These are phyloP conservation scores for Polypterus bichir DNA, from an alignment of 2,113 vertebrate genomes.

Conservation along the genomic window DNA sequence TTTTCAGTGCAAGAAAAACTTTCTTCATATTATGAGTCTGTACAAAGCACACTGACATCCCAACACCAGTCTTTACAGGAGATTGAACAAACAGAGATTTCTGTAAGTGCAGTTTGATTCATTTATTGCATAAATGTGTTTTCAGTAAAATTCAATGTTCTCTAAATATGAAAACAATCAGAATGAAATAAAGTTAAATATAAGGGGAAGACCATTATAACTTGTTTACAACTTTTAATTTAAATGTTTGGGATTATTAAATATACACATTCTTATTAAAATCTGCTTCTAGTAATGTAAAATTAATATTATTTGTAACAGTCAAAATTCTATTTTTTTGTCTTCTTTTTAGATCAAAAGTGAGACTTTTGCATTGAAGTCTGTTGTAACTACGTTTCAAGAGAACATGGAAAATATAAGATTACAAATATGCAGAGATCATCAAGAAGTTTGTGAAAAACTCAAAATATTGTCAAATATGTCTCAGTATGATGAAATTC, in stretches of 20 bases:
- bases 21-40: conserved; percentile 27
- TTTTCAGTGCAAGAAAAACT: conserved; percentile 48
- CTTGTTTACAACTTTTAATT: conserved; percentile 4
- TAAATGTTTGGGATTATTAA: conserved; percentile 3
- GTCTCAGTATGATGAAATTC: conserved; percentile 22
- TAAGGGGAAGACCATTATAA: conserved; percentile 26
- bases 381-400: conserved; percentile 32
- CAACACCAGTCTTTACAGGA: conserved; percentile 42
- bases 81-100: conserved; percentile 35
- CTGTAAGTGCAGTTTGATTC: conserved; percentile 38
- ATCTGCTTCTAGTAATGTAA: not conserved
- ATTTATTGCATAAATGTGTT: not conserved
- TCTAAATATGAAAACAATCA: conserved; percentile 21
- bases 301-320: not conserved
- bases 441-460: conserved; percentile 36
- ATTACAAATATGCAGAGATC: conserved; percentile 35
- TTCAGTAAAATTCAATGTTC: conserved; percentile 19
- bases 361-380: conserved; percentile 46
- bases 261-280: not conserved
- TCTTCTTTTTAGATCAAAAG: conserved; percentile 5
- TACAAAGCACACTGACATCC: conserved; percentile 37
- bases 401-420: conserved; percentile 38
- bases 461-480: conserved; percentile 20
- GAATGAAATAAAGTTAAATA: conserved; percentile 5
- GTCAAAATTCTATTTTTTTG: not conserved